Conservation (phyloP, 2,797 vertebrate genomes). For the Aplochiton taeniatus region DNA sequence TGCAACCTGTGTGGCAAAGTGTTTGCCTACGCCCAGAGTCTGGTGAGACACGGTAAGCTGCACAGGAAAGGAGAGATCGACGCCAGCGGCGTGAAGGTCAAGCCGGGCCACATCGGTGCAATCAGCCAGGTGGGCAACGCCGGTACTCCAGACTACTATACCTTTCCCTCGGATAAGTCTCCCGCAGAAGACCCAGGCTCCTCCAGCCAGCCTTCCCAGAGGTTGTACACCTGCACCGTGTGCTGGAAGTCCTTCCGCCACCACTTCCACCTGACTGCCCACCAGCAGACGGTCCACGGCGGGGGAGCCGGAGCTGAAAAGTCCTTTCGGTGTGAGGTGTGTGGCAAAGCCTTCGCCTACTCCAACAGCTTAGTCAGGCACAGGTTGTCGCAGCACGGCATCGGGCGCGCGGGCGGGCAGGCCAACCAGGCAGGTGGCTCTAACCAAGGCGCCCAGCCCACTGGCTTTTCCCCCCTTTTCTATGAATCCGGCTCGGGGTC, state of each 20-base stretch:
- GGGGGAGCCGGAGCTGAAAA: constrained; percentile 81
- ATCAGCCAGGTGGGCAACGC: constrained; percentile 60
- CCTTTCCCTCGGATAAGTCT: constrained; percentile 78
- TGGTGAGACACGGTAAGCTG: constrained; percentile 89
- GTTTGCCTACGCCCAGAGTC: constrained; percentile 93
- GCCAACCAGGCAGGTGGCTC: constrained; percentile 53
- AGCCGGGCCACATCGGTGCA: constrained; percentile 45
- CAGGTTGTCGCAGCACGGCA: constrained; percentile 83
- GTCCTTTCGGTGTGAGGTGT: constrained; percentile 86
- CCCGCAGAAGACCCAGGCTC: constrained; percentile 66
- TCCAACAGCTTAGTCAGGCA: constrained; percentile 91
- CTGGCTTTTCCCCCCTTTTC: constrained; percentile 72
- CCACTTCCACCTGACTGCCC: constrained; percentile 85
- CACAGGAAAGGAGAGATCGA: constrained; percentile 80
- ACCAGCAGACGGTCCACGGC: constrained; percentile 88
- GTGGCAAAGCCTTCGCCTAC: constrained; percentile 89
- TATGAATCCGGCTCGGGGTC: constrained; percentile 69
- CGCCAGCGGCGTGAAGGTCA: constrained; percentile 65
- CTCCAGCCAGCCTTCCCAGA: constrained; percentile 66
- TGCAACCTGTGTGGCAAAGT: constrained; percentile 91
- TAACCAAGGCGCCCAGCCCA: constrained; percentile 54
- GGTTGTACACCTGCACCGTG: constrained; percentile 85
- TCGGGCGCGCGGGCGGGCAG: constrained; percentile 68
- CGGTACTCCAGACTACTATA: constrained; percentile 70
- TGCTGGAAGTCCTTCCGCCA: constrained; percentile 93